Conservation (phyloP, 2,113 vertebrate genomes). For the Xenopus tropicalis region UCB_Xtro_10.0 CM004448.2:90291501-90292000, state of each 20-base stretch:
- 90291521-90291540: too few species aligned
- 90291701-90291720: not conserved
- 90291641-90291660: too few species aligned
- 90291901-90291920: constrained; percentile 38
- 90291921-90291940: not conserved
- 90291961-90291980: too few species aligned
- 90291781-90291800: constrained; percentile 54
- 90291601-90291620: too few species aligned
- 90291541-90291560: too few species aligned
- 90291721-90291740: constrained; percentile 27
- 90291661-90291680: too few species aligned
- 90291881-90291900: constrained; percentile 42
- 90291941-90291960: too few species aligned
- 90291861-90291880: constrained; percentile 50
- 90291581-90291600: too few species aligned
- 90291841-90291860: constrained; percentile 49
- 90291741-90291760: constrained; percentile 44
- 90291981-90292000: too few species aligned
- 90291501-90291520: too few species aligned
- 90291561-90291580: too few species aligned
- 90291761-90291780: constrained; percentile 57
- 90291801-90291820: constrained; percentile 51
- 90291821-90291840: constrained; percentile 52
- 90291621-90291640: too few species aligned
- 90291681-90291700: not conserved